phyloP scores from a whole-genome alignment of 2,888 invertebrate species.

The Scrobipalpa costella region DNA sequence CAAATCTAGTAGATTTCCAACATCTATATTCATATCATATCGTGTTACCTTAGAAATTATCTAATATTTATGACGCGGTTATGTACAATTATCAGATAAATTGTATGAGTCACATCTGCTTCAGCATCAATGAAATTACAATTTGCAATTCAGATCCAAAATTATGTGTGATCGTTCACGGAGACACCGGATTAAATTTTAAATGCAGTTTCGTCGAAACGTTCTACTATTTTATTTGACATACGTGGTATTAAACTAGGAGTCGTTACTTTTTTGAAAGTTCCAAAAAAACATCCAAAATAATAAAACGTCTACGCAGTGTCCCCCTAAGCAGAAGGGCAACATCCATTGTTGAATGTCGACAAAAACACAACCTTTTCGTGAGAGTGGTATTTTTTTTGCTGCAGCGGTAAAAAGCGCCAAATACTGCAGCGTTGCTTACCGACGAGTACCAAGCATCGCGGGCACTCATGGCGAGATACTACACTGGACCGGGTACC shows the following conservation, averaged over 20 bases:
- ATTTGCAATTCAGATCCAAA: constrained; percentile 25
- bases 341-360: constrained; percentile 63
- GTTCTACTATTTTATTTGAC: neutral
- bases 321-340: constrained; percentile 59
- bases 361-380: constrained; percentile 48
- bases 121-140: constrained; percentile 27
- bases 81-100: constrained; percentile 31
- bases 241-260: neutral
- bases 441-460: constrained; percentile 48
- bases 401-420: constrained; percentile 54
- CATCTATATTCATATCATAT: neutral
- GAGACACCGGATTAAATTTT: neutral
- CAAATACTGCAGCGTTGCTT: constrained; percentile 58
- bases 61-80: constrained; percentile 32
- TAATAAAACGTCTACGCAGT: constrained; percentile 50
- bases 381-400: constrained; percentile 48
- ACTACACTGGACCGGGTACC: constrained; percentile 44
- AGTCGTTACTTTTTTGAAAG: neutral
- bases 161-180: constrained; percentile 5
- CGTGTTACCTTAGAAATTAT: constrained; percentile 9
- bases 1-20: no score
- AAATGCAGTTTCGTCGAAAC: neutral
- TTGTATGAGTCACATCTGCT: constrained; percentile 32
- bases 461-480: constrained; percentile 47
- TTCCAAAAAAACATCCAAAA: constrained; percentile 38